phyloP scores from a whole-genome alignment of 2,888 invertebrate genomes.

The Andrena camellia region DNA sequence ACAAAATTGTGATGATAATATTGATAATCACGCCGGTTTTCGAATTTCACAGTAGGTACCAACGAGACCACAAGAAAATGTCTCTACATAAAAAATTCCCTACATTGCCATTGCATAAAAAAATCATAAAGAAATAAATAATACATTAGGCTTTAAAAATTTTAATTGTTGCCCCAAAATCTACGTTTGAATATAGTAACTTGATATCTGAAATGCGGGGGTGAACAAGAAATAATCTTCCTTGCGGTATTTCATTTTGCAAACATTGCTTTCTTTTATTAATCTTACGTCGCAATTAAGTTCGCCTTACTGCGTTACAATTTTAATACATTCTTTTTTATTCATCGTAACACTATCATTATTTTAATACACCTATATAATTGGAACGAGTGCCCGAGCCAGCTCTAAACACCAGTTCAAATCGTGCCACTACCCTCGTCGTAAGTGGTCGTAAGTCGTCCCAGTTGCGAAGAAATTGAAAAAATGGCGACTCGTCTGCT shows the following conservation, averaged over 20 bases:
- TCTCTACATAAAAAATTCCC: slow-evolving; percentile 14
- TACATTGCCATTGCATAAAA: neutral
- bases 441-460: neutral
- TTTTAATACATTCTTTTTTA: neutral
- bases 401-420: slow-evolving; percentile 2
- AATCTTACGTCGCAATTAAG: neutral
- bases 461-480: slow-evolving; percentile 40
- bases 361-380: slow-evolving; percentile 3
- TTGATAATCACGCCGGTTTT: slow-evolving; percentile 43
- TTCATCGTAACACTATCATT: neutral
- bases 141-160: no score
- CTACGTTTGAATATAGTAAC: no score
- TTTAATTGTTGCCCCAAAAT: no score
- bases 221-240: neutral
- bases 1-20: neutral
- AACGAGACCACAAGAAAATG: neutral
- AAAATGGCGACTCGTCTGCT: slow-evolving; percentile 85
- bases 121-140: neutral
- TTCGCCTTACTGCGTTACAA: neutral
- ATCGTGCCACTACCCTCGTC: slow-evolving; percentile 5
- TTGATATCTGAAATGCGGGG: no score
- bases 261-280: neutral
- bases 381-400: slow-evolving; percentile 9
- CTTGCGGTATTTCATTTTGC: neutral
- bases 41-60: slow-evolving; percentile 29